phyloP scores from a whole-genome alignment of 2,888 invertebrate genomes.

The Polylopha cassiicola region DNA sequence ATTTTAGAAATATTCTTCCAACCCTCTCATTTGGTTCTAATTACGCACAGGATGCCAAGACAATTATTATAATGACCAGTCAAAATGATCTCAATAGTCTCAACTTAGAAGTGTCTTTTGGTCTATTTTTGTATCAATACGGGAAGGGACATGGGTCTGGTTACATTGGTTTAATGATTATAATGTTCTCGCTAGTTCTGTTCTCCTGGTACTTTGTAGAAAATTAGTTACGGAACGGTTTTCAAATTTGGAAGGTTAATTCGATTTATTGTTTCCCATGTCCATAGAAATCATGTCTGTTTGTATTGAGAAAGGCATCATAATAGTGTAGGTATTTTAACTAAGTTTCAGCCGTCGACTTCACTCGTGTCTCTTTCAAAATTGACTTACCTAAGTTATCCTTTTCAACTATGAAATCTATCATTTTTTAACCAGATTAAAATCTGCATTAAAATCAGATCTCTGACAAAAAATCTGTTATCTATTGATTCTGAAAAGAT shows the following conservation, averaged over 20 bases:
- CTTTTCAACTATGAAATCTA: no score
- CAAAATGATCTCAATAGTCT: conserved; percentile 47
- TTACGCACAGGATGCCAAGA: conserved; percentile 66
- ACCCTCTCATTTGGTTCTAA: conserved; percentile 73
- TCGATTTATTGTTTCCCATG: no score
- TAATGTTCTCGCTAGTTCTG: conserved; percentile 41
- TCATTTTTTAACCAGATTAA: no score
- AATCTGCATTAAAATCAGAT: no score
- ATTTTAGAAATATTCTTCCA: conserved; percentile 40
- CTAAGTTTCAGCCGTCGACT: conserved; percentile 22
- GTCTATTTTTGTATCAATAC: conserved; percentile 25
- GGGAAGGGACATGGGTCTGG: conserved; percentile 27
- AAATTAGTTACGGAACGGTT: not conserved
- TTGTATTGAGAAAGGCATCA: conserved; percentile 40
- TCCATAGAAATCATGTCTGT: no score
- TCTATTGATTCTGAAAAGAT: no score
- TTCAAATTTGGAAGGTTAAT: conserved; percentile 21
- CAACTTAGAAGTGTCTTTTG: conserved; percentile 29
- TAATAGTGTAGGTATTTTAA: conserved; percentile 16
- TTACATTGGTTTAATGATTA: conserved; percentile 44
- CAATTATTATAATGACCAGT: conserved; percentile 64
- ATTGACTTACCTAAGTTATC: conserved; percentile 34
- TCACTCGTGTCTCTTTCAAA: conserved; percentile 24
- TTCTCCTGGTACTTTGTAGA: conserved; percentile 30
- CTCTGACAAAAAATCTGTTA: no score